phyloP scores from a whole-genome alignment of 2,797 vertebrate species.

The Gobio occitaniae region DNA sequence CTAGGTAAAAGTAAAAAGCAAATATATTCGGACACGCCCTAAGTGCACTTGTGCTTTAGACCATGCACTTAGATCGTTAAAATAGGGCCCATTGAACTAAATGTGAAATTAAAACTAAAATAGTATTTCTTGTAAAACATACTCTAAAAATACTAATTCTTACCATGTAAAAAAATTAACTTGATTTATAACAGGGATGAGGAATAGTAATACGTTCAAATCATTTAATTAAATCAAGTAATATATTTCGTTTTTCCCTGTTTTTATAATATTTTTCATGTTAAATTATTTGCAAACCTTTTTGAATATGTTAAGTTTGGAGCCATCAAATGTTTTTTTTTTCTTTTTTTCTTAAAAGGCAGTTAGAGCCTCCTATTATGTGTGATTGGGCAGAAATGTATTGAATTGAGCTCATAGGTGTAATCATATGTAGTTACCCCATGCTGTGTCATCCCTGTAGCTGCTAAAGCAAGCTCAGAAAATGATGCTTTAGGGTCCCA shows the following conservation, averaged over 20 bases:
- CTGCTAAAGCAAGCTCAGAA: conserved; percentile 29
- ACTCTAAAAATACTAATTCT: background rate
- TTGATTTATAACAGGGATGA: background rate
- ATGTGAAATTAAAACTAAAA: background rate
- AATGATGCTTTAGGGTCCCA: conserved; percentile 24
- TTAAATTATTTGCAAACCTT: background rate
- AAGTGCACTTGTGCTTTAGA: no score
- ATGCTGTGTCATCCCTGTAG: conserved; percentile 37
- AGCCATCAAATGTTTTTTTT: conserved; percentile 1
- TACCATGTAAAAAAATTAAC: background rate
- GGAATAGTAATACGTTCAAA: background rate
- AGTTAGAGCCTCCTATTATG: conserved; percentile 8
- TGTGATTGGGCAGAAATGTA: conserved; percentile 29
- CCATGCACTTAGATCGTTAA: no score
- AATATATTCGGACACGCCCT: no score
- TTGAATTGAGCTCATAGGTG: conserved; percentile 24
- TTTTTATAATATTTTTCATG: background rate
- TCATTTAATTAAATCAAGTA: background rate
- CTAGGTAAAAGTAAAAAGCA: no score
- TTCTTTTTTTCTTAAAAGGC: background rate
- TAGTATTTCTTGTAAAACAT: background rate
- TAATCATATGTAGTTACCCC: conserved; percentile 37
- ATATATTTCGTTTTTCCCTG: background rate
- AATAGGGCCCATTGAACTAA: background rate
- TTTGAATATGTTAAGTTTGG: background rate